Evolutionary conservation across 2,113 vertebrate species (phyloP), one percentile per base, ranked within the genome.

Genomic region (Pyrgilauda ruficollis): DNA sequence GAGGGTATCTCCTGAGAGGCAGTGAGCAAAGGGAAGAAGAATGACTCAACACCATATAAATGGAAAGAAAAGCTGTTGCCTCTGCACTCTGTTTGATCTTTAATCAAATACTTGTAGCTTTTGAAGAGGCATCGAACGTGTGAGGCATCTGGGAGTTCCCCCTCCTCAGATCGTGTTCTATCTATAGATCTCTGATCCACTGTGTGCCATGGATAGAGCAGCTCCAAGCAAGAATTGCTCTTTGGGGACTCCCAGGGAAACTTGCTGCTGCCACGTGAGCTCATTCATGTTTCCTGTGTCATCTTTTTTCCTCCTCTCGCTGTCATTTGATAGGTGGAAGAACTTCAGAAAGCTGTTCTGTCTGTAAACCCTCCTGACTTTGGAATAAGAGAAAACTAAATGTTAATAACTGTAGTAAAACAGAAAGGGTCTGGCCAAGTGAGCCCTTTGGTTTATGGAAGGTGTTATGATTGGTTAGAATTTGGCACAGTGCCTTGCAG

Each of bases 121-220:
- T 90, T 89, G 86, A 89, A 93, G 93, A 80, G 73, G 55, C 30
- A 43, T 44, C 0, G 19, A 87, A 16, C 2, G 1, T 0, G 1
- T 22, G 87, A 87, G 84, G 82, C 88, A 47, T 91, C 83, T 91
- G 95, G 90, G 66, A 80, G 73, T 89, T 83, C 46, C 61, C 90
- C 74, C 79, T 61, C 67, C 90, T 84, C 68, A 33, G 47, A 2
- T 77, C 7, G 0, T 87, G 78, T 56, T 88, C 76, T 89, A 49
- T 84, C 83, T 89, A 4, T 53, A 73, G 67, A 85, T 94, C 91
- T 94, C 68, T 74, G 81, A 55, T 63, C 1, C 8, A 76, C 63
- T 22, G 1, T 55, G 90, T 82, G 68, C 43, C 55, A 4, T 41
- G 62, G 53, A 56, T 13, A 49, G 78, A 31, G 7, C 90, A 87